Evolutionary conservation across 2,113 vertebrate species (phyloP), one percentile per base, ranked within the genome.

Genomic region (Apeltes quadracus): DNA sequence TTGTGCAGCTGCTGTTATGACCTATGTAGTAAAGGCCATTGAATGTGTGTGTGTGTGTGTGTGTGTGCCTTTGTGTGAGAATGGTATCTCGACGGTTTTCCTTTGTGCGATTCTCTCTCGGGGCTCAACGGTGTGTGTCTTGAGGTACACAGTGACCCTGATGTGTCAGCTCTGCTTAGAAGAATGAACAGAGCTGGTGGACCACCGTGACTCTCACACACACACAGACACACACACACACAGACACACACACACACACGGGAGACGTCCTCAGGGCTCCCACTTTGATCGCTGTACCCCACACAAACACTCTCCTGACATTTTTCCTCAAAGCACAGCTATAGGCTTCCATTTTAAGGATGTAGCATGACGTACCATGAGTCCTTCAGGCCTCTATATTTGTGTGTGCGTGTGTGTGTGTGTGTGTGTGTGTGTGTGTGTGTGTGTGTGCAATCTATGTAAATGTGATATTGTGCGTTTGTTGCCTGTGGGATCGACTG

Each of bases 121-220:
- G 85, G 82, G 50, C 68, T 81, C 75, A 78, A 57, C 69, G 67
- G 87, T 86, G 86, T 82, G 83, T 85, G 76, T 89, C 90, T 88
- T 2, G 79, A 84, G 89, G 89, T 87, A 75, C 44, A 84, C 46
- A 63, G 57, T 88, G 88, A 91, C 90, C 91, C 88, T 65, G 82
- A 89, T 92, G 89, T 92, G 91, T 92, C 91, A 89, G 61, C 76
- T 88, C 74, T 64, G 70, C 61, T 92, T 88, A 92, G 68, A 81
- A 82, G 72, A 79, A 77, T 4, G 48, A 83, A 76, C 25, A 13
- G 39, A 78, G 72, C 82, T 75, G 82, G 88, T 90, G 73, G 89
- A 80, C 82, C 84, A 83, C 81, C 8, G 5, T 91, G 86, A 90
- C 82, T 72, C 54, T 44, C 58, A 66, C 84, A 41, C 72, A 43